Percentiles rank a stretch among this genome's conserved stretches.
phyloP scores from a whole-genome alignment of 2,113 vertebrate species.

The Amphilophus citrinellus region DNA sequence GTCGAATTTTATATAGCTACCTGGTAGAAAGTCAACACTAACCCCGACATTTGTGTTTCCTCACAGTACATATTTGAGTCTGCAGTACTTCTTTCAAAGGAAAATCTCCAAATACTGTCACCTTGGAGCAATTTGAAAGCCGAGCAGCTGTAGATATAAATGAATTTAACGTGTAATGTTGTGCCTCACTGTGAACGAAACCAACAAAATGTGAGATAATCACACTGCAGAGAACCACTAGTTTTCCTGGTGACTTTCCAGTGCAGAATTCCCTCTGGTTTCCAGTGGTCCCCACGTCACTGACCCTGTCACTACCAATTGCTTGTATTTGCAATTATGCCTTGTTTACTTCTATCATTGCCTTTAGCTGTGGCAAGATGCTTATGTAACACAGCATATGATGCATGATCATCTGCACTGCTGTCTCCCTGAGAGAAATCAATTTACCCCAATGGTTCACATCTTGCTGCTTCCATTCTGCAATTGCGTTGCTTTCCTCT shows the following conservation, averaged over 20 bases:
- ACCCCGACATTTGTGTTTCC: not conserved
- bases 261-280: slow-evolving; percentile 18
- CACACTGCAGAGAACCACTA: not conserved
- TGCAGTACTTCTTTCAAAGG: not conserved
- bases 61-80: not conserved
- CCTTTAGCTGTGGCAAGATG: slow-evolving; percentile 44
- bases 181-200: not conserved
- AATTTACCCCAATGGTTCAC: slow-evolving; percentile 59
- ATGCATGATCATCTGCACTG: slow-evolving; percentile 48
- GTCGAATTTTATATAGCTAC: not conserved
- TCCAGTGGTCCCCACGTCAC: slow-evolving; percentile 32
- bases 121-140: not conserved
- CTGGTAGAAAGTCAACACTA: not conserved
- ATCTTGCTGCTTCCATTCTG: slow-evolving; percentile 27
- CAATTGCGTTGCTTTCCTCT: slow-evolving; percentile 8
- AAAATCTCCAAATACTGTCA: not conserved
- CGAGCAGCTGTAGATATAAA: not conserved
- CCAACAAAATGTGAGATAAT: not conserved
- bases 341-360: slow-evolving; percentile 63
- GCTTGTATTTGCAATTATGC: slow-evolving; percentile 29
- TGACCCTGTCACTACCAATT: slow-evolving; percentile 66
- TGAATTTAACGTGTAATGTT: not conserved
- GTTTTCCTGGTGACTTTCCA: slow-evolving; percentile 45
- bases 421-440: slow-evolving; percentile 61
- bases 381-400: slow-evolving; percentile 67